These are phyloP conservation scores for Xerus rutilus DNA, from an alignment of 2,797 vertebrate species.

Conservation along the genomic window DNA sequence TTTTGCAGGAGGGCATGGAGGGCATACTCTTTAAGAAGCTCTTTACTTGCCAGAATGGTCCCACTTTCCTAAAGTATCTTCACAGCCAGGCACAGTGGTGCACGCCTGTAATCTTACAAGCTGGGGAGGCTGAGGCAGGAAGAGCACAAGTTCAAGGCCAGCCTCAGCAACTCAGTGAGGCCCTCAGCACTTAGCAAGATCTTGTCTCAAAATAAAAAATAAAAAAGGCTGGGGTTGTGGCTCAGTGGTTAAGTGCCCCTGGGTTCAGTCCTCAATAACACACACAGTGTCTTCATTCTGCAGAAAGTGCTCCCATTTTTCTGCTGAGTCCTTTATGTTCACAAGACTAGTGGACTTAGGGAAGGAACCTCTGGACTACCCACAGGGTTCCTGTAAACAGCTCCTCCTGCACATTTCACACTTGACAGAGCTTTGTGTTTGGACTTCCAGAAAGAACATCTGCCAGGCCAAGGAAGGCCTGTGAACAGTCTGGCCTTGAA, in stretches of 20 bases:
- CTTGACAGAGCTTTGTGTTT: constrained; percentile 39
- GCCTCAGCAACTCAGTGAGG: too few species aligned
- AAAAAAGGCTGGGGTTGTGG: too few species aligned
- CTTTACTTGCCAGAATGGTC: constrained; percentile 15
- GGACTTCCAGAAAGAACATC: constrained; percentile 42
- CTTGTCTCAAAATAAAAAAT: too few species aligned
- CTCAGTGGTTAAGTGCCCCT: too few species aligned
- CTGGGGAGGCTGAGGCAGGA: too few species aligned
- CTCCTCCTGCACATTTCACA: constrained; percentile 6
- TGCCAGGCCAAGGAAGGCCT: constrained; percentile 36
- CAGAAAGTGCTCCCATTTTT: constrained; percentile 33
- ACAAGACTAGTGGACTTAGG: constrained; percentile 24
- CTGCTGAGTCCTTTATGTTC: not conserved
- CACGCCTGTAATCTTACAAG: too few species aligned
- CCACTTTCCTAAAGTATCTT: constrained; percentile 22
- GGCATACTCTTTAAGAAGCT: not conserved
- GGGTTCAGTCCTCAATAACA: too few species aligned
- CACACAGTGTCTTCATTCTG: constrained; percentile 6
- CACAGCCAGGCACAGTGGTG: too few species aligned
- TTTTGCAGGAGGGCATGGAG: not conserved
- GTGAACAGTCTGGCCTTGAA: constrained; percentile 7
- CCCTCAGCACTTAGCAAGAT: too few species aligned
- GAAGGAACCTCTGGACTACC: constrained; percentile 3
- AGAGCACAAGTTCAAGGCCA: too few species aligned
- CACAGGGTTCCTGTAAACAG: constrained; percentile 27